Conservation (phyloP, 2,888 invertebrate species). For the Zygaena filipendulae region DNA sequence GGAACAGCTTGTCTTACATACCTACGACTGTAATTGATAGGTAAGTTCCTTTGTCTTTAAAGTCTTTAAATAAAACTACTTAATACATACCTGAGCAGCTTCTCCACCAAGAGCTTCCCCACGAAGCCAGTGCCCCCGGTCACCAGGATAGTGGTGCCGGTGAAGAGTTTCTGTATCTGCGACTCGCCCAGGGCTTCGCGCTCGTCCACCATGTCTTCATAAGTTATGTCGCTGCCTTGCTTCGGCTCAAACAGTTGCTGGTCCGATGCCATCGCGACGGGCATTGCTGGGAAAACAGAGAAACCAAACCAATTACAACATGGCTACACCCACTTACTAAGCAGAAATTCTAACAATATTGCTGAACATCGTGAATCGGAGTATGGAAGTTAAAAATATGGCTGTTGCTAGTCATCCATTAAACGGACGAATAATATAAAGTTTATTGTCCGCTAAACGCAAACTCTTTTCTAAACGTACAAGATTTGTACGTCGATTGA, state of each 20-base stretch:
- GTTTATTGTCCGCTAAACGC: not conserved
- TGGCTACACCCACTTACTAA: not conserved
- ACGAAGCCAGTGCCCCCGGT: constrained; percentile 96
- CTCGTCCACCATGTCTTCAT: constrained; percentile 49
- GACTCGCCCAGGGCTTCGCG: constrained; percentile 33
- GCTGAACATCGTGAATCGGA: too few relatives aligned
- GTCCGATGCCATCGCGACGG: constrained; percentile 15
- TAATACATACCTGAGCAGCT: constrained; percentile 77
- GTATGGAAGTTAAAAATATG: too few relatives aligned
- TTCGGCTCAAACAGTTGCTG: constrained; percentile 24
- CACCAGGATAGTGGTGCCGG: constrained; percentile 72
- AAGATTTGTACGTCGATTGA: too few relatives aligned
- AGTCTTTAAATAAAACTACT: not conserved
- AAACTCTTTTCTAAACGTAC: not conserved
- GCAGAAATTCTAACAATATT: too few relatives aligned
- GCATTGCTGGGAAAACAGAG: constrained; percentile 20
- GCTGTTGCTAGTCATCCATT: too few relatives aligned
- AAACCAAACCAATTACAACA: not conserved
- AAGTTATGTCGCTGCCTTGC: constrained; percentile 58
- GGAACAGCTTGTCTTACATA: too few relatives aligned
- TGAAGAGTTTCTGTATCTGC: constrained; percentile 45
- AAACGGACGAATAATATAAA: too few relatives aligned
- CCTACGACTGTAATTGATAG: too few relatives aligned
- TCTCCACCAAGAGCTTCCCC: constrained; percentile 94
- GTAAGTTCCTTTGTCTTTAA: not conserved